Evolutionary conservation across 2,113 vertebrate genomes (phyloP).

Genomic region (Macheiramphus alcinus): DNA sequence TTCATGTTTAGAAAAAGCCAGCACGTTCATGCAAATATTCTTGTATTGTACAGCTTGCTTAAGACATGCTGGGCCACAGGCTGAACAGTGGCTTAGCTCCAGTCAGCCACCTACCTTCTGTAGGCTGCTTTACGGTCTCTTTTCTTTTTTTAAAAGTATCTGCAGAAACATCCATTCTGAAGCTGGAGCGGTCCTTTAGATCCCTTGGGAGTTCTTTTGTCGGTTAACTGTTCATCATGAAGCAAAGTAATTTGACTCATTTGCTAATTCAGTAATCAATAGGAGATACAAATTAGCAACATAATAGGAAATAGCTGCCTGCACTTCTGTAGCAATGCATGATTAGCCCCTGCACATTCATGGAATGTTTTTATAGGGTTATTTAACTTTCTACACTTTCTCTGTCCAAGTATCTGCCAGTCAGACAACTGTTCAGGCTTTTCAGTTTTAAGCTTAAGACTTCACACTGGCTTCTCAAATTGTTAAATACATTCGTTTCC

Average conservation of each 20-base stretch:
- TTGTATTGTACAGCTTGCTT: neutral
- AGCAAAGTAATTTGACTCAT: neutral
- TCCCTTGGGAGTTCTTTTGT: neutral
- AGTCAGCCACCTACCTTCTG: conserved; percentile 34
- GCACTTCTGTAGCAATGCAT: neutral
- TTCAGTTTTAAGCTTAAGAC: neutral
- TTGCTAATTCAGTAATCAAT: neutral
- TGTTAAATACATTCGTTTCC: neutral
- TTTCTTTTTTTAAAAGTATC: neutral
- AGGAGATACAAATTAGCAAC: neutral
- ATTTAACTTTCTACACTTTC: neutral
- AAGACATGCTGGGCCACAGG: neutral
- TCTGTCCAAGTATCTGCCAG: neutral
- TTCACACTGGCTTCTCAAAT: neutral
- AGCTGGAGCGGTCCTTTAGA: neutral
- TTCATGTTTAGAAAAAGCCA: neutral
- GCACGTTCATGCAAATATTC: neutral
- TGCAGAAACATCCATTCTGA: conserved; percentile 16
- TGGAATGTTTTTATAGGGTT: neutral
- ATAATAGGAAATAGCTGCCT: neutral
- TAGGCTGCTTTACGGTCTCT: neutral
- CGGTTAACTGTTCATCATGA: neutral
- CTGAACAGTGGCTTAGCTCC: conserved; percentile 25
- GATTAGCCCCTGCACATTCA: neutral
- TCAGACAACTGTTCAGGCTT: neutral